These are phyloP conservation scores for Paracyprichromis sp. DNA, from an alignment of 2,113 vertebrate species.

Conservation along the genomic window DNA sequence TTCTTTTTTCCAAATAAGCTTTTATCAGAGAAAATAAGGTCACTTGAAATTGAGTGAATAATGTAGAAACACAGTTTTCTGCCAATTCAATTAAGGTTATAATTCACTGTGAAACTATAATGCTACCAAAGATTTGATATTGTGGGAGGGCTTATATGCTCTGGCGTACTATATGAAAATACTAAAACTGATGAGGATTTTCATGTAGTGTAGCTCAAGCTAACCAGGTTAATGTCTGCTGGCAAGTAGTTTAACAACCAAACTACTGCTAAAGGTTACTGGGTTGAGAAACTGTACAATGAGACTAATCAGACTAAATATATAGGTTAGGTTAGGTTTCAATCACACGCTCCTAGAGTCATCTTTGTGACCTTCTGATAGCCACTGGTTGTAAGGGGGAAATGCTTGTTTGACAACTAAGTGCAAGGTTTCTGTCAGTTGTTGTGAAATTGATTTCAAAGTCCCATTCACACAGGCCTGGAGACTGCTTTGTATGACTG, in stretches of 20 bases:
- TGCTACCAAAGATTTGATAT: not conserved
- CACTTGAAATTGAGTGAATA: not conserved
- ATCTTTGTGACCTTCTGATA: not conserved
- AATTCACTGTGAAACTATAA: not conserved
- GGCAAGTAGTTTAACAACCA: not conserved
- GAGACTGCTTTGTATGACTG: not conserved
- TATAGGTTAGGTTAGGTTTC: fast-evolving
- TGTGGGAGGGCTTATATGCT: not conserved
- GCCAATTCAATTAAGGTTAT: not conserved
- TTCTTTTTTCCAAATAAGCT: not conserved
- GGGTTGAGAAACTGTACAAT: not conserved
- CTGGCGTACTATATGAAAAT: not conserved
- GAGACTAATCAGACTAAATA: not conserved
- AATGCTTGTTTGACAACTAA: not conserved
- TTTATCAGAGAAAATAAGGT: not conserved
- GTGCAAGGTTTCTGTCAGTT: fast-evolving
- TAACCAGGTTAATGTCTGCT: not conserved
- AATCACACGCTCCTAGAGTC: not conserved
- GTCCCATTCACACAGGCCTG: not conserved
- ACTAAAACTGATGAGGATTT: not conserved
- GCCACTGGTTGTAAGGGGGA: fast-evolving
- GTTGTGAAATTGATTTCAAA: not conserved
- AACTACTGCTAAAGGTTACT: not conserved
- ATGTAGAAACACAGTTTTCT: not conserved
- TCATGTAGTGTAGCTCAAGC: not conserved